These are phyloP conservation scores for Sula dactylatra DNA, from an alignment of 2,113 vertebrate species.

Conservation along the genomic window DNA sequence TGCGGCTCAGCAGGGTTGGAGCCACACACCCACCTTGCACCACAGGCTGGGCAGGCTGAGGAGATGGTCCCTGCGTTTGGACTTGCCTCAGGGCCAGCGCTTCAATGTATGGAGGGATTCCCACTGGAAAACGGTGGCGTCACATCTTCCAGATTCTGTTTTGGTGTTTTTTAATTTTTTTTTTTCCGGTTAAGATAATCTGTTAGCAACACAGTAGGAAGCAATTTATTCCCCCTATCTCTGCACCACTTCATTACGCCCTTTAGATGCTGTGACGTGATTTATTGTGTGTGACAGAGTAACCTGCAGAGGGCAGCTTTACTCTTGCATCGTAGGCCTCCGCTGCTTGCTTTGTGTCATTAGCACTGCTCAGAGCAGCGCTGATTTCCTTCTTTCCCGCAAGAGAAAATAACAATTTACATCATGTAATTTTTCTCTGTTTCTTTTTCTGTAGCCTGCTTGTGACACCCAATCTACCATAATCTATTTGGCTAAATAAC, in stretches of 20 bases:
- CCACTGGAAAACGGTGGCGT: not conserved
- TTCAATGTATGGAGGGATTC: not conserved
- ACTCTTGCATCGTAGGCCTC: not conserved
- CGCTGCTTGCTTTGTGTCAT: not conserved
- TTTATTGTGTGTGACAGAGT: not conserved
- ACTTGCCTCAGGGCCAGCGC: not conserved
- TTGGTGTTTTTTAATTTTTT: not conserved
- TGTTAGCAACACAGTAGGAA: not conserved
- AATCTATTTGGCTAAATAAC: not conserved
- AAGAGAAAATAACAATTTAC: not conserved
- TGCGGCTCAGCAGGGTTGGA: not conserved
- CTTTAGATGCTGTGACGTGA: not conserved
- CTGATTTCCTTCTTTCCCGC: not conserved
- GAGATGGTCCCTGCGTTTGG: not conserved
- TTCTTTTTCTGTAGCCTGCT: not conserved
- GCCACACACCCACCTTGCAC: not conserved
- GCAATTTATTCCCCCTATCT: fast-evolving
- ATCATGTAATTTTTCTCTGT: not conserved
- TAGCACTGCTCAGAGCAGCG: not conserved
- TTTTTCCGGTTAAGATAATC: fast-evolving
- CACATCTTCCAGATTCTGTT: not conserved
- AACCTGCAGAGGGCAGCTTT: slow-evolving; percentile 68
- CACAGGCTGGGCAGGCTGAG: not conserved
- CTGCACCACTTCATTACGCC: fast-evolving
- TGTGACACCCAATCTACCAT: not conserved